phyloP scores from a whole-genome alignment of 2,797 vertebrate genomes.

The Gallinago solitaria region DNA sequence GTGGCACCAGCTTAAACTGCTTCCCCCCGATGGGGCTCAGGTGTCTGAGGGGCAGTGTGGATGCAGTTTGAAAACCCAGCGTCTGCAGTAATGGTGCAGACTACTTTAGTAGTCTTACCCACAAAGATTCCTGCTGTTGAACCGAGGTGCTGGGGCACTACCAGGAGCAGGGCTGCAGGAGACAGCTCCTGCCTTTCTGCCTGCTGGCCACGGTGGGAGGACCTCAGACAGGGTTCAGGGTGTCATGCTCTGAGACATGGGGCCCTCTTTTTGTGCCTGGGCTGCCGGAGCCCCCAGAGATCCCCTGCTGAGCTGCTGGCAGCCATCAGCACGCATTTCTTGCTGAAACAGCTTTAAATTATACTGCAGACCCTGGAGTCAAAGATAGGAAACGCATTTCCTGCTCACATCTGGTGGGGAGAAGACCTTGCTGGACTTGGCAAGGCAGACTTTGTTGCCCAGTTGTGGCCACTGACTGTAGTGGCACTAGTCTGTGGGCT shows the following conservation, averaged over 20 bases:
- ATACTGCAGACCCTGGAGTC: neutral
- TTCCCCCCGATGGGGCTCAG: neutral
- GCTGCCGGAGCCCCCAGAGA: neutral
- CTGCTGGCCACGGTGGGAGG: fast-evolving
- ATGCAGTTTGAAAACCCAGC: fast-evolving
- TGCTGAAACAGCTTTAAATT: neutral
- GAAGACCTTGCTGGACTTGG: neutral
- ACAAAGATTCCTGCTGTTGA: neutral
- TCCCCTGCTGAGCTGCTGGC: neutral
- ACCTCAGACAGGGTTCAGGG: fast-evolving
- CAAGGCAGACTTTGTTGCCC: neutral
- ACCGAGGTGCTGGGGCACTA: neutral
- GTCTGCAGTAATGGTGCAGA: neutral
- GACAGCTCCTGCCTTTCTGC: neutral
- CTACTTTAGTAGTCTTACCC: neutral
- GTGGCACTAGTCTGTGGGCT: neutral
- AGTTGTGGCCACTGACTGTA: neutral
- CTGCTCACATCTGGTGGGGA: neutral
- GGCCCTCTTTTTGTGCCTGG: neutral
- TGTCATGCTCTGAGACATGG: fast-evolving
- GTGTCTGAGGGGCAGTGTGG: neutral
- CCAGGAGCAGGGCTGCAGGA: neutral
- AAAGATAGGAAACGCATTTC: neutral
- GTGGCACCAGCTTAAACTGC: neutral
- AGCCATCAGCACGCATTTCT: fast-evolving